A percentile compares a stretch with the other conserved stretches of the same genome.
Evolutionary conservation across 2,797 vertebrate species (phyloP).

Genomic region (Stomatorhinus walkeri): DNA sequence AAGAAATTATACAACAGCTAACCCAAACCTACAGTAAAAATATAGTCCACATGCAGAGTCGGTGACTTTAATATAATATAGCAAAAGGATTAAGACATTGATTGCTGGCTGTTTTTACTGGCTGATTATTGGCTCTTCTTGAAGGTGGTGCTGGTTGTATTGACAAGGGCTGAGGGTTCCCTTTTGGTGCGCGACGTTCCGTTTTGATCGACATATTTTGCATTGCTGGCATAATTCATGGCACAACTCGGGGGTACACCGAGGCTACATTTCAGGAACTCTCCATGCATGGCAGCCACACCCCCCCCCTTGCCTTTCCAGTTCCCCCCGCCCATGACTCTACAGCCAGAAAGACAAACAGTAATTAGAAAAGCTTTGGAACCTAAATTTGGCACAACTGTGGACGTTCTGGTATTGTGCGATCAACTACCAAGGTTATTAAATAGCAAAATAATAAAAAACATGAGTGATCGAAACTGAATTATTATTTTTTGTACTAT

Average conservation of each 20-base stretch:
- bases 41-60: neutral
- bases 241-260: neutral
- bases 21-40: neutral
- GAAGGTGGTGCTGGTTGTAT: neutral
- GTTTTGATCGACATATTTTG: neutral
- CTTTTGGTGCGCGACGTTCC: slow-evolving; percentile 10
- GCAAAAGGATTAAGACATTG: neutral
- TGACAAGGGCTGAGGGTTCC: neutral
- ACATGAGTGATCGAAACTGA: neutral
- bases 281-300: slow-evolving; percentile 28
- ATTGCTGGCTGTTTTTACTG: neutral
- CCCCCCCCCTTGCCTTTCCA: neutral
- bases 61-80: neutral
- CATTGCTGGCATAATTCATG: slow-evolving; percentile 14
- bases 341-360: slow-evolving; percentile 40
- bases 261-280: neutral
- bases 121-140: neutral
- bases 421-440: neutral
- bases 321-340: slow-evolving; percentile 17
- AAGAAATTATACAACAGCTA: neutral
- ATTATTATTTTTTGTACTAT: neutral
- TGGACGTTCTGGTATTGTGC: slow-evolving; percentile 15
- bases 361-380: slow-evolving; percentile 49
- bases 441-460: neutral
- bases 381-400: slow-evolving; percentile 47